Percentiles rank a stretch among this genome's conserved stretches.
These are phyloP conservation scores for Glaucidium brasilianum DNA, from an alignment of 2,113 vertebrate genomes.

Conservation along the genomic window DNA sequence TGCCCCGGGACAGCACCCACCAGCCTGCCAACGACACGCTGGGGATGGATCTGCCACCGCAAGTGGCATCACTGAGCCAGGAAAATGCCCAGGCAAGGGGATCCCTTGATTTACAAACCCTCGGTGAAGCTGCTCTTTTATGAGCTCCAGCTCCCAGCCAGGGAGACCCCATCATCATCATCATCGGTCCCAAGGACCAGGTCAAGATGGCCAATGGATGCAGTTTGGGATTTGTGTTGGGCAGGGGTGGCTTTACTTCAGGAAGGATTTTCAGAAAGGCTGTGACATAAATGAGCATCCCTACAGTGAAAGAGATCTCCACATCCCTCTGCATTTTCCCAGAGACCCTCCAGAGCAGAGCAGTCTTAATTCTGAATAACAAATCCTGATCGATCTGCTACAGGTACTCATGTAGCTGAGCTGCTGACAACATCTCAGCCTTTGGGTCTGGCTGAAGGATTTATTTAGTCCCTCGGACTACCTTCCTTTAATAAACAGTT, in stretches of 20 bases:
- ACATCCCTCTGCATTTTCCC: not conserved
- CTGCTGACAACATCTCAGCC: not conserved
- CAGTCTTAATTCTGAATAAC: not conserved
- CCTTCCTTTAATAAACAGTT: not conserved
- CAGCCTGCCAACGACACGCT: rapidly evolving
- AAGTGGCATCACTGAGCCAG: rapidly evolving
- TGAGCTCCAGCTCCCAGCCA: not conserved
- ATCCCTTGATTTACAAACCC: not conserved
- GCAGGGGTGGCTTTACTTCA: not conserved
- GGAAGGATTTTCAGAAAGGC: rapidly evolving
- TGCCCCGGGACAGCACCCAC: not conserved
- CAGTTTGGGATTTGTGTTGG: not conserved
- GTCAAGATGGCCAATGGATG: rapidly evolving
- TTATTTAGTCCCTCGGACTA: not conserved
- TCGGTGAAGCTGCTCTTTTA: rapidly evolving
- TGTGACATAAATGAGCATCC: not conserved
- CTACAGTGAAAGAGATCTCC: not conserved
- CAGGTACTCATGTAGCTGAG: not conserved
- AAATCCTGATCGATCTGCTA: not conserved
- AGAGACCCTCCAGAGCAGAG: not conserved
- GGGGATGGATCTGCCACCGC: not conserved
- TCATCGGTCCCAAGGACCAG: rapidly evolving
- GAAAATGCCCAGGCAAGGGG: not conserved
- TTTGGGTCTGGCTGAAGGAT: not conserved
- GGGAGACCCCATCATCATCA: not conserved